These are phyloP conservation scores for Papilio protenor DNA, from an alignment of 2,888 invertebrate genomes.

Conservation along the genomic window DNA sequence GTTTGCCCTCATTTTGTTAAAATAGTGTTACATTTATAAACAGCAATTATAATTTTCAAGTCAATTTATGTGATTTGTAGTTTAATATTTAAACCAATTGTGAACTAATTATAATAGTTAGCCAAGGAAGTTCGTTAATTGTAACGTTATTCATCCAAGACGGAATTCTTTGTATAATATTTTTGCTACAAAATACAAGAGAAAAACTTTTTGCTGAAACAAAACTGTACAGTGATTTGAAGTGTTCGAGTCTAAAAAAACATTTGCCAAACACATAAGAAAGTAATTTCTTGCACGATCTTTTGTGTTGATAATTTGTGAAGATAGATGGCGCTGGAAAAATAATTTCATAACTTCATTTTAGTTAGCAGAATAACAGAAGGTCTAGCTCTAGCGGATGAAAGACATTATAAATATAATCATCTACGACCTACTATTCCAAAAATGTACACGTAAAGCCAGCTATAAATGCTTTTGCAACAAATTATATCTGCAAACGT, in stretches of 20 bases:
- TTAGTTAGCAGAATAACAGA: not conserved
- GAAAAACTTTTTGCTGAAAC: not conserved
- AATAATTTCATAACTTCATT: not conserved
- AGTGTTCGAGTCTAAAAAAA: not conserved
- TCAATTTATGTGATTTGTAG: not conserved
- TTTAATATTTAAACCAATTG: constrained; percentile 1
- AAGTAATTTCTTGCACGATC: too few relatives aligned
- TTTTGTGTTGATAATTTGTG: not conserved
- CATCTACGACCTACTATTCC: constrained; percentile 8
- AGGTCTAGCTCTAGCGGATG: constrained; percentile 15
- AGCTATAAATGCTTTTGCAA: constrained; percentile 1
- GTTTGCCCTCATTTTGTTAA: not conserved
- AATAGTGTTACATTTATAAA: not conserved
- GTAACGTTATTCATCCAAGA: not conserved
- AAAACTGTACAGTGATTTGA: not conserved
- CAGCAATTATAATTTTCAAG: not conserved
- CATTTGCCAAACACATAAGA: too few relatives aligned
- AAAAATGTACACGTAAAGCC: constrained; percentile 5
- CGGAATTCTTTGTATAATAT: not conserved
- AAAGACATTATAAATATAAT: constrained; percentile 17
- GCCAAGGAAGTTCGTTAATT: not conserved
- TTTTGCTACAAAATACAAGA: not conserved
- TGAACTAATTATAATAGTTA: not conserved
- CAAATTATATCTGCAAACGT: not conserved
- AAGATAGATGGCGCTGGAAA: not conserved